These are phyloP conservation scores for Holothuria leucospilota DNA, from an alignment of 53 echinoderm and acorn worm genomes.

Conservation along the genomic window DNA sequence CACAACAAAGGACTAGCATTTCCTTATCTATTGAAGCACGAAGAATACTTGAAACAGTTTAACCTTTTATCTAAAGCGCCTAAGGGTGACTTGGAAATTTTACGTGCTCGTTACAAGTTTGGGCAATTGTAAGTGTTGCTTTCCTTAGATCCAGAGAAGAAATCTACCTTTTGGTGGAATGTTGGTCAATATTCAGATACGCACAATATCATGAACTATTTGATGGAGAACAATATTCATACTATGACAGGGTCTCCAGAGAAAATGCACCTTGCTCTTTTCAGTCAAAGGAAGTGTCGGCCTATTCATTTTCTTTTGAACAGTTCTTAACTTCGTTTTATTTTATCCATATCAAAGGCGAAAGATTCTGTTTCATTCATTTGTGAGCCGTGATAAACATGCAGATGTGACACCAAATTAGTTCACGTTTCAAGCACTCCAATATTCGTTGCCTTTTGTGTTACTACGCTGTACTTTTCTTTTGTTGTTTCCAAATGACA, in stretches of 20 bases:
- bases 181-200: background rate
- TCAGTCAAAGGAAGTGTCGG: no score
- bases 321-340: no score
- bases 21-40: background rate
- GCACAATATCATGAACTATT: background rate
- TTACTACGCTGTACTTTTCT: no score
- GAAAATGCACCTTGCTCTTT: no score
- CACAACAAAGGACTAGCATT: conserved; percentile 19
- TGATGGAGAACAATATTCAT: background rate
- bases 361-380: no score
- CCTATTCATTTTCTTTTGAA: no score
- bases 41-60: background rate
- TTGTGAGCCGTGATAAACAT: no score
- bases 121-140: conserved; percentile 28
- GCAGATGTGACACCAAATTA: no score
- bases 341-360: no score
- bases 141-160: background rate
- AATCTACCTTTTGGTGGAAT: conserved; percentile 2
- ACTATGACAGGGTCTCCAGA: background rate
- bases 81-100: background rate
- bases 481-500: no score
- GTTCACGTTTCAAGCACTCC: no score
- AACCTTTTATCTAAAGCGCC: background rate
- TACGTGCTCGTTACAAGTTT: conserved; percentile 12
- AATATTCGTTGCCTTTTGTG: no score